Evolutionary conservation across 2,888 invertebrate species (phyloP), one percentile per base, ranked within the genome.

Genomic region (Drosophila siamana): DNA sequence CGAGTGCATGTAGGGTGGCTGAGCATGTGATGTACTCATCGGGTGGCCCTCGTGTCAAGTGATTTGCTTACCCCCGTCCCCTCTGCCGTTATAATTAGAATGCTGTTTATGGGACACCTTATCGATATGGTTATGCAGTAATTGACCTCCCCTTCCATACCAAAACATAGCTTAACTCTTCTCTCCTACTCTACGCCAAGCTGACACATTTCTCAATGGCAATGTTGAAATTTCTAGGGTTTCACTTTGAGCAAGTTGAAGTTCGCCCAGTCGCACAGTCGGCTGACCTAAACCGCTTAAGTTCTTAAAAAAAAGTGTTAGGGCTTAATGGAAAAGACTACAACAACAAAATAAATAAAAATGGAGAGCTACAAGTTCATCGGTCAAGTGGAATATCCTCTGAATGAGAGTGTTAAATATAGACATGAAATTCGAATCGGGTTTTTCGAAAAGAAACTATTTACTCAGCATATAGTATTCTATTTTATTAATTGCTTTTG

Each of bases 11-110:
- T 46, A 36, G 57, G 36, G 40, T 46, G 47, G 44, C 38, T 48
- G 8, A 46, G 41, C 48, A 68, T 60, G 36, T 40, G 36, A 38
- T 38, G 36, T 47, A 47, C 74, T 38, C 59, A 30, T 62, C 69
- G 69, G 86, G 88, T 83, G 88, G 81, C 67, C 77, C 52, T 33
- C 38, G 55, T 70, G 74, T 88, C 88, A 82, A 86, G 77, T 79
- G 76, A 73, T 67, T 76, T 78, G 47, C 46, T 38, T n/a, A 5
- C 1, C 4, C 33, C 5, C n/a, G 4, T 33, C 33, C 5, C n/a
- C n/a, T 33, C 33, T 2, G 4, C 26, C 38, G 51, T 48, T 76
- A 88, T 76, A 86, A 88, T 82, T 86, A 70, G 83, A 85, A 43
- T 11, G 28, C 50, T 24, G 54, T 55, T 61, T 54, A 64, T 64